Conservation (phyloP, 2,797 vertebrate genomes). For the Manis javanica region DNA sequence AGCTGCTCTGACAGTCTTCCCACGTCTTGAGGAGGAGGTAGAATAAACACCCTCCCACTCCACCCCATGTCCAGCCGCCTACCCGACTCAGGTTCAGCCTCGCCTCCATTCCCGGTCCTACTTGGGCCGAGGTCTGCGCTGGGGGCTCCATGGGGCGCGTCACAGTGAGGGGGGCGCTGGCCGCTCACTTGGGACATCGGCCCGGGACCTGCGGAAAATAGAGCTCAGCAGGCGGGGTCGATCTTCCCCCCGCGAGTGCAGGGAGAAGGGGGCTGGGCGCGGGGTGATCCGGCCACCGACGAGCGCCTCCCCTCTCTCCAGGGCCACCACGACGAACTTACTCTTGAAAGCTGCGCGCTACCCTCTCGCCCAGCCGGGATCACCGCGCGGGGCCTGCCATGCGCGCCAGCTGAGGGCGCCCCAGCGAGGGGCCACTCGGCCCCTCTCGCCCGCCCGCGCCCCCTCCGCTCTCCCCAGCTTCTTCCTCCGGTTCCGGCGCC, state of each 20-base stretch:
- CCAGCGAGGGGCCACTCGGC: conserved; percentile 13
- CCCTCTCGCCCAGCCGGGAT: neutral
- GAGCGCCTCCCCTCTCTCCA: neutral
- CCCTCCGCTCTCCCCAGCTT: conserved; percentile 50
- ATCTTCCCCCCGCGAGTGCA: neutral
- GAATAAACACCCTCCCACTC: neutral
- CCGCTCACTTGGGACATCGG: conserved; percentile 92
- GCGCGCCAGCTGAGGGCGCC: neutral
- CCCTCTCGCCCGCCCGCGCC: conserved; percentile 2
- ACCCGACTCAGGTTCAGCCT: neutral
- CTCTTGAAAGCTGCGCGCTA: neutral
- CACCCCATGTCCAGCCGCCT: neutral
- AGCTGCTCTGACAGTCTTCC: neutral
- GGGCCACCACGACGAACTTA: neutral
- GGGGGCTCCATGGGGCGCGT: conserved; percentile 88
- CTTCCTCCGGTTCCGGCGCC: conserved; percentile 54
- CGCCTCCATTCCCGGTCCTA: conserved; percentile 48
- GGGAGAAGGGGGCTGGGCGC: neutral
- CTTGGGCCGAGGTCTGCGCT: conserved; percentile 70
- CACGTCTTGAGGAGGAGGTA: neutral
- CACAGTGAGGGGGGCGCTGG: conserved; percentile 84
- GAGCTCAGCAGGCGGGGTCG: conserved; percentile 46
- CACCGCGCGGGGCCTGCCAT: conserved; percentile 19
- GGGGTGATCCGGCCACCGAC: neutral
- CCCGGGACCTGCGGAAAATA: conserved; percentile 80